Evolutionary conservation across 1,140 invertebrate species (phyloP).

Genomic region (Drosophila murphyi): DNA sequence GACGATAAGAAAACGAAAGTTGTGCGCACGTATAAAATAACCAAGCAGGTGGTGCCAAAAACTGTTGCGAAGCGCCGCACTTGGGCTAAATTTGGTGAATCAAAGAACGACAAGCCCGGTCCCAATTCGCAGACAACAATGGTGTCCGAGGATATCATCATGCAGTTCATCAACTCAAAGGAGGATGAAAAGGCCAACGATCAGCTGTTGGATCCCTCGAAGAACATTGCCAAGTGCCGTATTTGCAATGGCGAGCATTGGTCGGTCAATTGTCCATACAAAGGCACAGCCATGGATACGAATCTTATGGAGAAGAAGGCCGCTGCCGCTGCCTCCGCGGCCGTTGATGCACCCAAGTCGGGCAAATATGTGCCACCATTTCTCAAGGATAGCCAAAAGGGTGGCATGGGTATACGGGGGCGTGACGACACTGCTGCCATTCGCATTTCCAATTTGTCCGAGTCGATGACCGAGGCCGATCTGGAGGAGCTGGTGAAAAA

Average conservation of each 20-base stretch:
- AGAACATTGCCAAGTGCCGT: constrained; percentile 95
- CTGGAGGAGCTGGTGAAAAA: constrained; percentile 96
- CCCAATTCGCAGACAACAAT: constrained; percentile 98
- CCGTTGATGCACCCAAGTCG: constrained; percentile 84
- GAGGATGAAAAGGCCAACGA: constrained; percentile 94
- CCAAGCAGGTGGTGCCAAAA: constrained; percentile 96
- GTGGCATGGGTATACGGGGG: constrained; percentile 88
- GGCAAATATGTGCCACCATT: constrained; percentile 94
- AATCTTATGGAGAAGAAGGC: constrained; percentile 85
- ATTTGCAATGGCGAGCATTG: constrained; percentile 98
- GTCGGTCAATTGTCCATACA: constrained; percentile 98
- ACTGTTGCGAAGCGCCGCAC: constrained; percentile 96
- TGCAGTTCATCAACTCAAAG: constrained; percentile 95
- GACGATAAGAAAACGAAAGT: constrained; percentile 95
- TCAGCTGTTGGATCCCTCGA: constrained; percentile 85
- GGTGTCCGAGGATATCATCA: constrained; percentile 97
- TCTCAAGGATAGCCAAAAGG: constrained; percentile 92
- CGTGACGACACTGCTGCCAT: constrained; percentile 95
- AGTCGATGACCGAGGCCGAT: constrained; percentile 97
- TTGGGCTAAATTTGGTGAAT: constrained; percentile 97
- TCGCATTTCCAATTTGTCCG: constrained; percentile 98
- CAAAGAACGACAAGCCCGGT: constrained; percentile 94
- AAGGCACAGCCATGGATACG: constrained; percentile 92
- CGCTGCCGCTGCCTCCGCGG: constrained; percentile 66
- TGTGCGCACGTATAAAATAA: constrained; percentile 95